Conservation (phyloP, 2,113 vertebrate genomes). For the Desmodus rotundus region DNA sequence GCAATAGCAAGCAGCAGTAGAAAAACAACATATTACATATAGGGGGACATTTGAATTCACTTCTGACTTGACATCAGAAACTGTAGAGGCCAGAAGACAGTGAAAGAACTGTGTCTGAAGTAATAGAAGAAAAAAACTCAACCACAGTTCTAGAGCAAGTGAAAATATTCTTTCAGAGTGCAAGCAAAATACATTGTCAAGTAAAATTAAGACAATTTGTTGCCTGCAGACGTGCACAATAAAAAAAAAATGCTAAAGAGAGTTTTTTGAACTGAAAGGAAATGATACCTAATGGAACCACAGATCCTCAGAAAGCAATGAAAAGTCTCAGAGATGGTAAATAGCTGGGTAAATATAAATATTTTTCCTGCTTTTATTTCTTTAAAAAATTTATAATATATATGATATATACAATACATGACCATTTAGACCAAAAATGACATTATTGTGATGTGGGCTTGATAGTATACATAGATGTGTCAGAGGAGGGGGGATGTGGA, state of each 20-base stretch:
- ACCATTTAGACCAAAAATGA: not conserved
- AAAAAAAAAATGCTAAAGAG: not conserved
- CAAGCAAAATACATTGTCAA: not conserved
- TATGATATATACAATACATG: not conserved
- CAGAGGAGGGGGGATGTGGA: not conserved
- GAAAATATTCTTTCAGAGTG: not conserved
- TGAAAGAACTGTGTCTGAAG: not conserved
- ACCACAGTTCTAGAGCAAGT: not conserved
- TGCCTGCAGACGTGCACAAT: not conserved
- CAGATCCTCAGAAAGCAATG: not conserved
- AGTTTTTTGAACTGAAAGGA: not conserved
- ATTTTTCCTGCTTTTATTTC: not conserved
- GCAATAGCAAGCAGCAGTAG: not conserved
- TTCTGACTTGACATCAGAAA: not conserved
- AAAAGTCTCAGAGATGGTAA: not conserved
- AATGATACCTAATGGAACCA: not conserved
- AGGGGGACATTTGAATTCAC: not conserved
- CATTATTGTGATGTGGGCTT: not conserved
- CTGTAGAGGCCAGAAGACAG: not conserved
- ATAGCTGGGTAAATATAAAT: not conserved
- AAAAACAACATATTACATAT: not conserved
- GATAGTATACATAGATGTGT: not conserved
- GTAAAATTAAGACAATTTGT: not conserved
- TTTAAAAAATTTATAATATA: not conserved
- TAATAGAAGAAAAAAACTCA: not conserved